Conservation (phyloP, 1,140 invertebrate species). For the Drosophila suzukii region DNA sequence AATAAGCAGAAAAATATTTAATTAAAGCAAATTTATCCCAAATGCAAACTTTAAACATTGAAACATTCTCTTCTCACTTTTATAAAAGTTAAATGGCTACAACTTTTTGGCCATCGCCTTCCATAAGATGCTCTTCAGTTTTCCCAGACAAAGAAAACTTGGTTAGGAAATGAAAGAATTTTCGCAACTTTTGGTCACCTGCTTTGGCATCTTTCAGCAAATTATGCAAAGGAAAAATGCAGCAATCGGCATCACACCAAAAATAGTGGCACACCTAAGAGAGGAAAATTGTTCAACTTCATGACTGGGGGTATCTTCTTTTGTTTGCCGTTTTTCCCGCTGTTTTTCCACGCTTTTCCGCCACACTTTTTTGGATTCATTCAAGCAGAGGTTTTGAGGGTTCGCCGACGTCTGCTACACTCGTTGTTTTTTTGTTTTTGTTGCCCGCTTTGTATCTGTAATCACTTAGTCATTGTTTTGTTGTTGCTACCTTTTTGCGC, state of each 20-base stretch:
- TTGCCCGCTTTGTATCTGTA: slow-evolving; percentile 60
- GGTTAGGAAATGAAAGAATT: slow-evolving; percentile 20
- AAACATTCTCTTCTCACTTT: background rate
- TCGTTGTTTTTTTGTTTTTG: slow-evolving; percentile 12
- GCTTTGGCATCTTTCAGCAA: slow-evolving; percentile 33
- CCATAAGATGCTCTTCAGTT: background rate
- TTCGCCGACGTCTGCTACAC: slow-evolving; percentile 23
- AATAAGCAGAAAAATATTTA: background rate
- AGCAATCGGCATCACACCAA: slow-evolving; percentile 43
- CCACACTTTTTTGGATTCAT: slow-evolving; percentile 64
- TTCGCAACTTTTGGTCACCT: slow-evolving; percentile 51
- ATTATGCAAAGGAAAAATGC: slow-evolving; percentile 70
- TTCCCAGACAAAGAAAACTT: slow-evolving; percentile 1
- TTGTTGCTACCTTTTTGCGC: slow-evolving; percentile 58
- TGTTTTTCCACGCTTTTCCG: slow-evolving; percentile 60
- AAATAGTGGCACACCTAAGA: slow-evolving; percentile 16
- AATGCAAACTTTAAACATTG: background rate
- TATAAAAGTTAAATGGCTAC: background rate
- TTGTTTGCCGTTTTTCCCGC: slow-evolving; percentile 26
- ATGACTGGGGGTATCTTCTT: slow-evolving; percentile 28
- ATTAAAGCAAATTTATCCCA: too few species aligned
- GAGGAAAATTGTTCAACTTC: slow-evolving; percentile 30
- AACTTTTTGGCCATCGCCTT: background rate
- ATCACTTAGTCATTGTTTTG: slow-evolving; percentile 69
- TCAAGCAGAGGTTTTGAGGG: slow-evolving; percentile 47